Evolutionary conservation across 2,888 invertebrate species (phyloP).

Genomic region (Meghimatium bilineatum): DNA sequence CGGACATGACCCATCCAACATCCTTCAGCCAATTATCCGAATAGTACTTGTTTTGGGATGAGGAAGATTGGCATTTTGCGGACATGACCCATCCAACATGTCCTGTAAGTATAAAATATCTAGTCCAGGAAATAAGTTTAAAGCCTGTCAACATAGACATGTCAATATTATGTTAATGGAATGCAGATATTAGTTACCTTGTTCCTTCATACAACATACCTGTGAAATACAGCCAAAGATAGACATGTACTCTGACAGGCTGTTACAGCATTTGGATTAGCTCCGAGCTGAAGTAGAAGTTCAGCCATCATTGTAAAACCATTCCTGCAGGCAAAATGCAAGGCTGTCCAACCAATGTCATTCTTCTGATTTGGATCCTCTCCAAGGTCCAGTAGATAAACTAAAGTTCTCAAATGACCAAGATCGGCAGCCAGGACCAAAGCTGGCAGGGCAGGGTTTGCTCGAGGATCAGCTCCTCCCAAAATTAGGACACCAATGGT

Average conservation of each 20-base stretch:
- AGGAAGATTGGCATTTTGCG: too few species aligned
- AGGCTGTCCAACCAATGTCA: slow-evolving; percentile 62
- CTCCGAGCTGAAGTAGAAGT: slow-evolving; percentile 59
- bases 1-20: too few species aligned
- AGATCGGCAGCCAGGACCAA: slow-evolving; percentile 65
- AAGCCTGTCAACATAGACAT: too few species aligned
- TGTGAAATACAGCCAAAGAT: slow-evolving; percentile 66
- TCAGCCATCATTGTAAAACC: slow-evolving; percentile 60
- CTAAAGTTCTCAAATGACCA: slow-evolving; percentile 56
- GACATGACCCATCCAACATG: too few species aligned
- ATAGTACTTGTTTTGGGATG: too few species aligned
- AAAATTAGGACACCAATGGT: slow-evolving; percentile 18
- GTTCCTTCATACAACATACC: slow-evolving; percentile 40
- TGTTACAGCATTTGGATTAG: slow-evolving; percentile 61
- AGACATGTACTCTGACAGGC: slow-evolving; percentile 68
- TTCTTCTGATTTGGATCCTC: slow-evolving; percentile 59
- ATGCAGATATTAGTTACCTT: too few species aligned
- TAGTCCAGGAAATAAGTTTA: too few species aligned
- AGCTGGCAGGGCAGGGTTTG: slow-evolving; percentile 57
- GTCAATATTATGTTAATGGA: too few species aligned
- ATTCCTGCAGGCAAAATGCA: slow-evolving; percentile 73
- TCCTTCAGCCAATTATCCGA: too few species aligned
- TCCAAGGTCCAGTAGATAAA: slow-evolving; percentile 59
- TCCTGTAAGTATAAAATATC: too few species aligned
- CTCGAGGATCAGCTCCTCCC: slow-evolving; percentile 41